Base-by-base conservation (phyloP, 2,888 invertebrate species). In the Ferrisia virgata region DNA sequence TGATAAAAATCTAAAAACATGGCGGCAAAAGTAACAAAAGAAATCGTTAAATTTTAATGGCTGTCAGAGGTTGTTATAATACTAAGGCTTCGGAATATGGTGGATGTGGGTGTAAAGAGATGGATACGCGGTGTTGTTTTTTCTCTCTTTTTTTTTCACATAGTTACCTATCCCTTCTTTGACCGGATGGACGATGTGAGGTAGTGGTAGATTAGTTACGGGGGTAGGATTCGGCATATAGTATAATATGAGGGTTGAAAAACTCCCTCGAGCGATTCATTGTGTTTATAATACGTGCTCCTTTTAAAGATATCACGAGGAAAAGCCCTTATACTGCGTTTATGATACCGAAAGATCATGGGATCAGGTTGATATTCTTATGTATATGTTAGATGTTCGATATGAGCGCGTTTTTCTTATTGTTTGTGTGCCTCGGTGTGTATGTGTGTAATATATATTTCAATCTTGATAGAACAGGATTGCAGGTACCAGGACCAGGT, bases 41-140 rank as follows among this genome's bases (percentile, higher is more conserved):
- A 79, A 79, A 47, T 79, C 79, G 79, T 79, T 79, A 79, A 79
- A 79, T 43, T 79, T 79, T 79, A 79, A 79, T 79, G 79, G 79
- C 79, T 79, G 79, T 79, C 79, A 79, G 79, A 79, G 47, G 47
- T 79, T 79, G 47, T 53, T 43, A 47, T 79, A 79, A 47, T 36
- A 78, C n/a, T 79, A 47, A 79, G 47, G 47, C 13, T 15, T 25
- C 47, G 43, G 43, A 79, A 79, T 79, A 79, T 79, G 79, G 79
- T 79, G 79, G 79, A 79, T 79, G 47, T 43, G 79, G 43, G 47
- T 47, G 43, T 79, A 40, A 15, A 43, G 25, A 39, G 79, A 31
- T 28, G 79, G 28, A 47, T 47, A 47, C n/a, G 31, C 43, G 31
- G 47, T 43, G 47, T 39, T 79, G 47, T 79, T 47, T 47, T 39